Percentiles rank a stretch among this genome's conserved stretches.
Conservation (phyloP, 1,140 invertebrate genomes). For the Trachelipus rathkii region DNA sequence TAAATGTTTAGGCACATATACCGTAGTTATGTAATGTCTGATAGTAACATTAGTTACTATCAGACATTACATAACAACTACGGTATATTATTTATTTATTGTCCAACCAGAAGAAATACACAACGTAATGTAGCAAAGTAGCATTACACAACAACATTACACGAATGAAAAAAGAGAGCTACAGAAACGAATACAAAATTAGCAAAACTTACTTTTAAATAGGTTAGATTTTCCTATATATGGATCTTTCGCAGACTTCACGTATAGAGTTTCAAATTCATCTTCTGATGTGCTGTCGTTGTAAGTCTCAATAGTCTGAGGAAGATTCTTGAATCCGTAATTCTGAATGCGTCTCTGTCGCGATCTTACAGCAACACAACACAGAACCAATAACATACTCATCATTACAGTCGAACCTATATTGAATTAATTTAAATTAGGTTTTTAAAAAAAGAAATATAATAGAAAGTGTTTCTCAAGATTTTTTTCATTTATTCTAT, state of each 20-base stretch:
- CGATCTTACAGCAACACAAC: not conserved
- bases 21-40: too few species aligned
- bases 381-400: not conserved
- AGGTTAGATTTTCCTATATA: not conserved
- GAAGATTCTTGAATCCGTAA: not conserved
- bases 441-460: too few species aligned
- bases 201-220: not conserved
- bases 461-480: too few species aligned
- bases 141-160: too few species aligned
- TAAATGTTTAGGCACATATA: too few species aligned
- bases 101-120: too few species aligned
- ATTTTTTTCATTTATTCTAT: not conserved
- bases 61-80: too few species aligned
- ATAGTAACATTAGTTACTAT: too few species aligned
- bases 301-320: not conserved
- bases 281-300: not conserved
- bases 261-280: slow-evolving; percentile 5
- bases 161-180: too few species aligned
- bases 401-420: not conserved
- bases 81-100: too few species aligned
- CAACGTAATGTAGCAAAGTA: too few species aligned
- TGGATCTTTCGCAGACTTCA: not conserved
- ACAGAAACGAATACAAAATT: too few species aligned
- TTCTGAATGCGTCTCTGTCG: not conserved
- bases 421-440: not conserved